phyloP scores from a whole-genome alignment of 2,888 invertebrate genomes.

The Drosophila trichaetosa region DNA sequence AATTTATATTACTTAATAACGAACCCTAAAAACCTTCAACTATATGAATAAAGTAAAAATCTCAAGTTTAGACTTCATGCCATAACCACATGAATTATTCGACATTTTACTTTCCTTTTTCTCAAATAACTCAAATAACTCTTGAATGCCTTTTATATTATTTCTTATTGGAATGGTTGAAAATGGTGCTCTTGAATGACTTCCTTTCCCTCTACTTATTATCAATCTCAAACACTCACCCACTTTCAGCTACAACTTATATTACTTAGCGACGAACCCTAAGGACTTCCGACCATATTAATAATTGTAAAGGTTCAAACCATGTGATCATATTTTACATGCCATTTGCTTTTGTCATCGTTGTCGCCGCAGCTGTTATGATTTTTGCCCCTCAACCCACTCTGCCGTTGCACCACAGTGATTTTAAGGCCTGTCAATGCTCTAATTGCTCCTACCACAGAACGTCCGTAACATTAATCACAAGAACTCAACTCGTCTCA shows the following conservation, averaged over 20 bases:
- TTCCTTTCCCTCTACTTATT: neutral
- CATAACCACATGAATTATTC: neutral
- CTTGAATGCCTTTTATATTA: neutral
- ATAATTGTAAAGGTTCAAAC: constrained; percentile 12
- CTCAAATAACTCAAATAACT: neutral
- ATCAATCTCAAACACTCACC: neutral
- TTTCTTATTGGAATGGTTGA: neutral
- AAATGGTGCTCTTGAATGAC: neutral
- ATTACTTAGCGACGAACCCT: constrained; percentile 8
- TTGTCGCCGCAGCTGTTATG: constrained; percentile 67
- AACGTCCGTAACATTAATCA: constrained; percentile 69
- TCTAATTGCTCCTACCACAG: constrained; percentile 80
- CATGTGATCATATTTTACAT: constrained; percentile 78
- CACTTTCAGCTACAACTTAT: constrained; percentile 4
- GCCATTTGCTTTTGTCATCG: constrained; percentile 68
- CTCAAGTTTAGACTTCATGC: neutral
- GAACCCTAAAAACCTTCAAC: constrained; percentile 3
- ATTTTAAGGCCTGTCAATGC: constrained; percentile 73
- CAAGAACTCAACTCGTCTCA: constrained; percentile 66
- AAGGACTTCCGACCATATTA: constrained; percentile 4
- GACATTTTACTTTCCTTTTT: neutral
- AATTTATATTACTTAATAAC: constrained; percentile 7
- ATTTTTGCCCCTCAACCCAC: constrained; percentile 24
- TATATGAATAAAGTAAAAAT: constrained; percentile 49
- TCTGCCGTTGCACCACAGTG: neutral